Evolutionary conservation across 2,797 vertebrate genomes (phyloP).

Genomic region (Octomys mimax): DNA sequence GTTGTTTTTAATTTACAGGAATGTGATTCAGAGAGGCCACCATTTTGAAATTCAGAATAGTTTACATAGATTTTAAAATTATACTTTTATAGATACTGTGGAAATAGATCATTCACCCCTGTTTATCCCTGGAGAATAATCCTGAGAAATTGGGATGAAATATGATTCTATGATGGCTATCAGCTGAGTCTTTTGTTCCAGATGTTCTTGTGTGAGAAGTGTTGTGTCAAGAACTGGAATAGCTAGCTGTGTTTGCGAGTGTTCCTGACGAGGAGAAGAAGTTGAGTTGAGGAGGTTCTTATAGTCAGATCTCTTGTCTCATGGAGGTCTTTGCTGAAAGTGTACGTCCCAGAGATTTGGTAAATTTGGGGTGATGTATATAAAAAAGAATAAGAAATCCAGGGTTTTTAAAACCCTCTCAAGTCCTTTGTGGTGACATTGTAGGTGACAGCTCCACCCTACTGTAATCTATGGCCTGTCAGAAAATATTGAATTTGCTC

Average conservation of each 20-base stretch:
- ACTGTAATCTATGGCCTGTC: not conserved
- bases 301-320: not conserved
- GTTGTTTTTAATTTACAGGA: not conserved
- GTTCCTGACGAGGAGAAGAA: not conserved
- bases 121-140: slow-evolving; percentile 1
- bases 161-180: not conserved
- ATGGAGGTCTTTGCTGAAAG: not conserved
- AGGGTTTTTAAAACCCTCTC: not conserved
- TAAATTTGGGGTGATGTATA: slow-evolving; percentile 4
- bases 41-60: not conserved
- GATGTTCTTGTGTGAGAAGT: not conserved
- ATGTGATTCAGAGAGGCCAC: not conserved
- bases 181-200: not conserved
- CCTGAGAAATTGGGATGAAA: not conserved
- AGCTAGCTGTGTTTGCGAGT: not conserved
- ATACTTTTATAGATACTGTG: not conserved
- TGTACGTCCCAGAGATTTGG: not conserved
- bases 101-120: not conserved
- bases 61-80: not conserved
- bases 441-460: not conserved
- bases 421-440: not conserved
- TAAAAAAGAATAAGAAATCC: slow-evolving; percentile 30
- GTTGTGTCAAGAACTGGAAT: rapidly evolving
- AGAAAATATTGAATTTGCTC: slow-evolving; percentile 27
- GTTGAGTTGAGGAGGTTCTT: not conserved